These are phyloP conservation scores for Sinocyclocheilus maitianheensis DNA, from an alignment of 2,113 vertebrate species.

Conservation along the genomic window DNA sequence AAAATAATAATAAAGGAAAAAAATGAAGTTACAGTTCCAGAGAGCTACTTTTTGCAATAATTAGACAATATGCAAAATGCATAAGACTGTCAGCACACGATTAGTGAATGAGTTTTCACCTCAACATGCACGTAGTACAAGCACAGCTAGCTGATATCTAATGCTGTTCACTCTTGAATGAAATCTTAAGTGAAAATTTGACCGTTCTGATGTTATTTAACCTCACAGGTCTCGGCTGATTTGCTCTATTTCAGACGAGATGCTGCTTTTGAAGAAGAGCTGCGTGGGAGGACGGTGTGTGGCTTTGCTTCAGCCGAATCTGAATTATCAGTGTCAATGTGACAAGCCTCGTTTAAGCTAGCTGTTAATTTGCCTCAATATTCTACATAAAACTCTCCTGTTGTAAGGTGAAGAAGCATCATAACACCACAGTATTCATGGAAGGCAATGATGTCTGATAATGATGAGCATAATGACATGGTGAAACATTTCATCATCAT, in stretches of 20 bases:
- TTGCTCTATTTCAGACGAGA: not conserved
- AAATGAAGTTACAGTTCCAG: too few relatives aligned
- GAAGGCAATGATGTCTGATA: not conserved
- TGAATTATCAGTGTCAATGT: not conserved
- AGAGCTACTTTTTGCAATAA: not conserved
- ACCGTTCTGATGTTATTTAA: not conserved
- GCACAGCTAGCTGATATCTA: not conserved
- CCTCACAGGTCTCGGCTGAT: not conserved
- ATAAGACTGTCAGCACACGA: not conserved
- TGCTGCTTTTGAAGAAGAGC: not conserved
- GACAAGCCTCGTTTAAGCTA: not conserved
- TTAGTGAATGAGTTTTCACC: not conserved
- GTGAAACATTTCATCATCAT: not conserved
- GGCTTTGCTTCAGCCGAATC: not conserved
- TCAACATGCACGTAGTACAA: not conserved
- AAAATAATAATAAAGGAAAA: too few relatives aligned
- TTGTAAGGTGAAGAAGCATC: not conserved
- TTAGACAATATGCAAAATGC: not conserved
- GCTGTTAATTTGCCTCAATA: not conserved
- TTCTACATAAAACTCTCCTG: not conserved
- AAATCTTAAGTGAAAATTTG: not conserved
- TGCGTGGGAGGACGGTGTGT: not conserved
- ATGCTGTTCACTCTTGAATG: not conserved
- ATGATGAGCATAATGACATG: not conserved
- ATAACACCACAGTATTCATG: not conserved